phyloP scores from a whole-genome alignment of 2,113 vertebrate genomes.

The Gasterosteus nipponicus region DNA sequence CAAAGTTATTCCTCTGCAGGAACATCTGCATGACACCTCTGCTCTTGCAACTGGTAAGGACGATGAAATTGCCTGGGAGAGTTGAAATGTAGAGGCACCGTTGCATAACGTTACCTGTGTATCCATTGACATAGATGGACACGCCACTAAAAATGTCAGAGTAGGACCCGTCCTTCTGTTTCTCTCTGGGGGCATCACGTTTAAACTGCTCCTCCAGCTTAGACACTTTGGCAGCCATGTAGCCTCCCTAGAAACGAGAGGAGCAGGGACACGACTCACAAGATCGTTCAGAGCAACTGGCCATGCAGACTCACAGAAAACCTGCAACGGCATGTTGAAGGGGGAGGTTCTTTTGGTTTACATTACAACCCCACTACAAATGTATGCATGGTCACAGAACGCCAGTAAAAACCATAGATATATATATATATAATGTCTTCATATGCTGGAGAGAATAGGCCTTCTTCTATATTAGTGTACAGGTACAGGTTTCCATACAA shows the following conservation, averaged over 20 bases:
- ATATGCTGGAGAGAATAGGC: background rate
- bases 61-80: background rate
- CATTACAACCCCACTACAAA: background rate
- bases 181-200: constrained; percentile 86
- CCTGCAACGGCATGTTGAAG: background rate
- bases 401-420: background rate
- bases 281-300: background rate
- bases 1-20: background rate
- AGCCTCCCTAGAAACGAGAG: constrained; percentile 85
- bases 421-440: background rate
- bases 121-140: constrained; percentile 96
- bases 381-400: background rate
- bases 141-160: constrained; percentile 93
- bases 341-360: background rate
- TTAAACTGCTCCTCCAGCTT: constrained; percentile 96
- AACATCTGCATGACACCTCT: constrained; percentile 10
- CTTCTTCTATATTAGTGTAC: background rate
- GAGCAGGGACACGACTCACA: background rate
- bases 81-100: background rate
- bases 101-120: constrained; percentile 87
- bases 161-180: constrained; percentile 84
- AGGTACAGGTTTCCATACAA: background rate
- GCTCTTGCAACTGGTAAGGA: background rate
- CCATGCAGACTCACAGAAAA: background rate
- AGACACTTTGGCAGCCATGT: constrained; percentile 94